Evolutionary conservation across 2,113 vertebrate species (phyloP).

Genomic region (Ochotona princeps): DNA sequence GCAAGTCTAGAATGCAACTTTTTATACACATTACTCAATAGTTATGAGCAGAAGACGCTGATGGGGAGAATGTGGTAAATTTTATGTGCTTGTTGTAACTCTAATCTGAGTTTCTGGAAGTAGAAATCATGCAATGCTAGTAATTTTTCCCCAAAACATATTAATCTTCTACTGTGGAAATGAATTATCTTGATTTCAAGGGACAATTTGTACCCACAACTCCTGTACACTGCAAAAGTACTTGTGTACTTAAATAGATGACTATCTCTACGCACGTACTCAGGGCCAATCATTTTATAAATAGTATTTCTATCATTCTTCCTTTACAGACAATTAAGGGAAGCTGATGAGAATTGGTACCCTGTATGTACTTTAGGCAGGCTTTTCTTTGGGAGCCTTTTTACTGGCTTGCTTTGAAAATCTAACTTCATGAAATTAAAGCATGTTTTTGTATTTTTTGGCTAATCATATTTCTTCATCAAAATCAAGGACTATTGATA

Average conservation of each 20-base stretch:
- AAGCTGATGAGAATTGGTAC: neutral
- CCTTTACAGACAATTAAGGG: neutral
- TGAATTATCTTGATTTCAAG: conserved; percentile 7
- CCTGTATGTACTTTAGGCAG: neutral
- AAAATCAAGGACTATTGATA: neutral
- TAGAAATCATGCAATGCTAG: neutral
- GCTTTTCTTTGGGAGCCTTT: neutral
- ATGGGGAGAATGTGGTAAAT: neutral
- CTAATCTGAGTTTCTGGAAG: neutral
- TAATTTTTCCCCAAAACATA: neutral
- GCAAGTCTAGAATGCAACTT: neutral
- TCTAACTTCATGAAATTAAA: neutral
- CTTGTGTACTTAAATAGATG: neutral
- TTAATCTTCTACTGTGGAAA: conserved; percentile 43
- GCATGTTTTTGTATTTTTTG: neutral
- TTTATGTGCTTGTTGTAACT: neutral
- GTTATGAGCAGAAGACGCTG: neutral
- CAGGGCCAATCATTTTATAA: conserved; percentile 12
- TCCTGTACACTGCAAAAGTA: conserved; percentile 11
- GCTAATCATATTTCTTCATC: neutral
- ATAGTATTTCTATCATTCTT: conserved; percentile 24
- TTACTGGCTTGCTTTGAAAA: neutral
- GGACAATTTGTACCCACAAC: neutral
- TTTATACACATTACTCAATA: neutral
- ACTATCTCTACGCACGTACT: neutral